These are phyloP conservation scores for Melieria omissa DNA, from an alignment of 2,888 invertebrate genomes.

Conservation along the genomic window DNA sequence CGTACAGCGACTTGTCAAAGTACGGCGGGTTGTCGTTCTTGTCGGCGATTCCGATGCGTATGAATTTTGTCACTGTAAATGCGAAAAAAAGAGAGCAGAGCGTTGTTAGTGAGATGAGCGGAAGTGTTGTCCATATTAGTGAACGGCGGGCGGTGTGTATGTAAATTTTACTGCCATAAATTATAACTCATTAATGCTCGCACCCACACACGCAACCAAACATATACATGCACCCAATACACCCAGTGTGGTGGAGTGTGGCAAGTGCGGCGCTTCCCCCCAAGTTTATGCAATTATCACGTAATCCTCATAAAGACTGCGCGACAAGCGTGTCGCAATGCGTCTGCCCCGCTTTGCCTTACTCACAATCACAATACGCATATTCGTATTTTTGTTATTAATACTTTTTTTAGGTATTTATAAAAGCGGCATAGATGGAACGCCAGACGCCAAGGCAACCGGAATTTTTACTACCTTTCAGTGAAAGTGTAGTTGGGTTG, in stretches of 20 bases:
- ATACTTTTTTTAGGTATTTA: no score
- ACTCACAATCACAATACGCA: no score
- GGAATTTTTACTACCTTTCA: no score
- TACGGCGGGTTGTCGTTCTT: conserved; percentile 99
- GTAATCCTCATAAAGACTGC: conserved; percentile 45
- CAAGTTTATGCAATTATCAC: conserved; percentile 54
- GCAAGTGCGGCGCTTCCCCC: neutral
- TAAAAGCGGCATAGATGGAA: no score
- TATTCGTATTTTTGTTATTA: no score
- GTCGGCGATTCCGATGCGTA: conserved; percentile 97
- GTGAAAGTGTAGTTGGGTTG: no score
- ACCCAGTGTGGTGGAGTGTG: neutral
- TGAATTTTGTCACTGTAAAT: conserved; percentile 94
- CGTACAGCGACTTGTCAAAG: conserved; percentile 96
- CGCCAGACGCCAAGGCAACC: no score
- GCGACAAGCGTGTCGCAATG: conserved; percentile 33
- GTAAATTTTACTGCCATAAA: conserved; percentile 21
- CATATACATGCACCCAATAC: neutral
- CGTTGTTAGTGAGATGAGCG: conserved; percentile 4
- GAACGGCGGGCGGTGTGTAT: conserved; percentile 24
- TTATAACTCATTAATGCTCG: neutral
- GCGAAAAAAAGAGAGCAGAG: neutral
- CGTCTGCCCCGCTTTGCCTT: neutral
- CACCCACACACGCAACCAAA: neutral
- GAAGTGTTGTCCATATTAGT: conserved; percentile 29